Conservation (phyloP, 2,113 vertebrate genomes). For the Gallinago media region DNA sequence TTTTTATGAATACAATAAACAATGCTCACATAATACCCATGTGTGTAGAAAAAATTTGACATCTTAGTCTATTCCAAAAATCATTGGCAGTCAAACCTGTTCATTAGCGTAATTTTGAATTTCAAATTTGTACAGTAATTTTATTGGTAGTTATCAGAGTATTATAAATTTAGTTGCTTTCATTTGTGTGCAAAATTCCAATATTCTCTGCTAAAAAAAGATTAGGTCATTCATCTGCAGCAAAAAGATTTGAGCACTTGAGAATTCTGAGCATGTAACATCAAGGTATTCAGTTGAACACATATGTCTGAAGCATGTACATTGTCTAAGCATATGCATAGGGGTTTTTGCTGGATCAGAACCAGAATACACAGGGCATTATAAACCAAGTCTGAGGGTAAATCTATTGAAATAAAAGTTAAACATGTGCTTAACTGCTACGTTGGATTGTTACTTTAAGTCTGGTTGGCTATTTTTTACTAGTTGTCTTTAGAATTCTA, state of each 20-base stretch:
- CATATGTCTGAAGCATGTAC: background rate
- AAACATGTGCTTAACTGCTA: background rate
- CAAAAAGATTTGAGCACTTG: background rate
- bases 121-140: background rate
- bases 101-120: background rate
- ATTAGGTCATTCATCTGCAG: background rate
- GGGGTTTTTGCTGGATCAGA: background rate
- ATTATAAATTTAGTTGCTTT: background rate
- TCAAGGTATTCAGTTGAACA: background rate
- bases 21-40: background rate
- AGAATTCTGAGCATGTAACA: background rate
- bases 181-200: background rate
- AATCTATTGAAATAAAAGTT: background rate
- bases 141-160: background rate
- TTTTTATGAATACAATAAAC: slow-evolving; percentile 9
- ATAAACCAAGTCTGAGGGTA: background rate
- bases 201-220: background rate
- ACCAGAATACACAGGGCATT: background rate
- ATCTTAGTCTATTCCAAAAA: background rate
- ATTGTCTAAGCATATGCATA: background rate
- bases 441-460: background rate
- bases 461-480: background rate
- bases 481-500: background rate
- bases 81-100: background rate
- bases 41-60: background rate